These are phyloP conservation scores for Drosophila baimaii DNA, from an alignment of 1,140 invertebrate genomes.

Conservation along the genomic window DNA sequence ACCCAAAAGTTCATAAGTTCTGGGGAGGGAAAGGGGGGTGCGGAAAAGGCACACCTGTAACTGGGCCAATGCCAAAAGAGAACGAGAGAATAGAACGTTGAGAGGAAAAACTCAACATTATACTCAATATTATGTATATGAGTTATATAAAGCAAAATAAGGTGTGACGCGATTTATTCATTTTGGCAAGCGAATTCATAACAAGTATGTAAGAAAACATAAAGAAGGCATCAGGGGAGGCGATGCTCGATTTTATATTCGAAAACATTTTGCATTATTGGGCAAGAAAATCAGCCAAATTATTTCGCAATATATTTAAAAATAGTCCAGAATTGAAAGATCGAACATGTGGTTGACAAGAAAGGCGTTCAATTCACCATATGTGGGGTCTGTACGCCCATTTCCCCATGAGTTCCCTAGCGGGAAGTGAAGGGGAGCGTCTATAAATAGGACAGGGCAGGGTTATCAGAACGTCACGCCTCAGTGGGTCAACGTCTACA, in stretches of 20 bases:
- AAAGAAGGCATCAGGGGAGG: slow-evolving; percentile 26
- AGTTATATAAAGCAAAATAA: slow-evolving; percentile 66
- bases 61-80: slow-evolving; percentile 72
- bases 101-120: slow-evolving; percentile 38
- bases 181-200: slow-evolving; percentile 67
- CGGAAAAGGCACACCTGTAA: slow-evolving; percentile 64
- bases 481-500: slow-evolving; percentile 71
- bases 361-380: slow-evolving; percentile 53
- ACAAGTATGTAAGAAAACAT: slow-evolving; percentile 50
- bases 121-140: slow-evolving; percentile 38
- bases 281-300: slow-evolving; percentile 54
- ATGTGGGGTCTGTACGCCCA: slow-evolving; percentile 43
- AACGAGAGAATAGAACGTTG: slow-evolving; percentile 34
- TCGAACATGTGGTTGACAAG: slow-evolving; percentile 74
- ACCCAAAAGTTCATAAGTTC: slow-evolving; percentile 57
- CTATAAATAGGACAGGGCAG: slow-evolving; percentile 74
- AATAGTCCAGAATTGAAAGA: slow-evolving; percentile 53
- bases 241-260: slow-evolving; percentile 55
- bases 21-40: slow-evolving; percentile 5
- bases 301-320: slow-evolving; percentile 64
- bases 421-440: slow-evolving; percentile 19
- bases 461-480: slow-evolving; percentile 77
- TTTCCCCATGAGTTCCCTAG: slow-evolving; percentile 17
- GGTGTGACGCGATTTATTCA: slow-evolving; percentile 63
- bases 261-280: slow-evolving; percentile 49